phyloP scores from a whole-genome alignment of 2,113 vertebrate species.

The Cololabis saira region DNA sequence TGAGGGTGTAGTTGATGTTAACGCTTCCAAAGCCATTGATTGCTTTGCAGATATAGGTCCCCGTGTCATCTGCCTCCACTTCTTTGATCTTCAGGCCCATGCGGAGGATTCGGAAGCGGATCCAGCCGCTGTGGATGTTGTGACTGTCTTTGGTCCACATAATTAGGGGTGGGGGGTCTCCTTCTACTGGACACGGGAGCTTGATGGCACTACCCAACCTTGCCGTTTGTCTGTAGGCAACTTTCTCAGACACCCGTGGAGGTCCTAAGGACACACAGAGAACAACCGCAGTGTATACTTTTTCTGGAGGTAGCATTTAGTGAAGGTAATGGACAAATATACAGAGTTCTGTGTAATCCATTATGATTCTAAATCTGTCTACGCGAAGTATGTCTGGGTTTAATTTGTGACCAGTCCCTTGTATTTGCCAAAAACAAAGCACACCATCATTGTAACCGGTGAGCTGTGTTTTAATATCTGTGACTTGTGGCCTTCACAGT shows the following conservation, averaged over 20 bases:
- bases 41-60: conserved; percentile 96
- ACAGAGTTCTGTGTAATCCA: no score
- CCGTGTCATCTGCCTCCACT: conserved; percentile 91
- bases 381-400: no score
- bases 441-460: no score
- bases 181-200: conserved; percentile 94
- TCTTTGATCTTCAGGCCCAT: conserved; percentile 95
- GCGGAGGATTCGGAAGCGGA: conserved; percentile 91
- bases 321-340: no score
- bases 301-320: no score
- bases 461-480: no score
- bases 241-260: conserved; percentile 90
- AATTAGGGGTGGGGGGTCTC: conserved; percentile 93
- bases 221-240: conserved; percentile 89
- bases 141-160: conserved; percentile 98
- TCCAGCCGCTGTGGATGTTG: conserved; percentile 96
- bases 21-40: conserved; percentile 97
- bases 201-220: conserved; percentile 91
- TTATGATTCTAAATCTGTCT: no score
- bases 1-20: conserved; percentile 97
- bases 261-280: conserved; percentile 82
- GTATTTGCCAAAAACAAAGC: no score
- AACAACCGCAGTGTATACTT: background rate
- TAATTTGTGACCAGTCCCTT: no score
- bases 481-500: no score